phyloP scores from a whole-genome alignment of 2,888 invertebrate species.

The Meiosimyza platycephala region DNA sequence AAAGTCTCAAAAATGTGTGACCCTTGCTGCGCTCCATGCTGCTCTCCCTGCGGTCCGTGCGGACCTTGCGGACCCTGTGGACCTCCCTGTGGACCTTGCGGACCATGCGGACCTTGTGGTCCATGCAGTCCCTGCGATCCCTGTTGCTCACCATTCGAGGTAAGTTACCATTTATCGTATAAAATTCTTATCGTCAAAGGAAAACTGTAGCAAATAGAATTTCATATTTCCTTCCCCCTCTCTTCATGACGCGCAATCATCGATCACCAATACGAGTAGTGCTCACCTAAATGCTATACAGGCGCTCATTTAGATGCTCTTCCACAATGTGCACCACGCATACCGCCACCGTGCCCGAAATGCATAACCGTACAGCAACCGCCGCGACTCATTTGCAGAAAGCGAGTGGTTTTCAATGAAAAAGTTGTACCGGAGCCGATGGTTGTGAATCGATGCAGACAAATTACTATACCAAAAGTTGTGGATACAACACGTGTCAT shows the following conservation, averaged over 20 bases:
- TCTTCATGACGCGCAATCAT: conserved; percentile 8
- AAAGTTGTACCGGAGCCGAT: conserved; percentile 60
- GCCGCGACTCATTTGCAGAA: conserved; percentile 61
- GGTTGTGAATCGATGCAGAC: conserved; percentile 61
- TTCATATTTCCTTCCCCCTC: conserved; percentile 27
- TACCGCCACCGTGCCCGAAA: conserved; percentile 60
- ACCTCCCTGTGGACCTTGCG: conserved; percentile 50
- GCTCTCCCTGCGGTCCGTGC: conserved; percentile 47
- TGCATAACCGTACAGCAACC: conserved; percentile 63
- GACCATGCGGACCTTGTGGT: conserved; percentile 49
- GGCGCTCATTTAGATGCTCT: conserved; percentile 59
- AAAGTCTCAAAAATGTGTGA: conserved; percentile 55
- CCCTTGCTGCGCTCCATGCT: conserved; percentile 53
- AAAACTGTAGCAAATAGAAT: conserved; percentile 29
- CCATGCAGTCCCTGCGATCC: conserved; percentile 60
- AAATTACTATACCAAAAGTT: conserved; percentile 61
- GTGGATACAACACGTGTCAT: conserved; percentile 62
- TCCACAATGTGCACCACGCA: conserved; percentile 61
- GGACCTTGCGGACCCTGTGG: conserved; percentile 50
- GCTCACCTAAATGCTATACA: conserved; percentile 61
- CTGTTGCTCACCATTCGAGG: conserved; percentile 64
- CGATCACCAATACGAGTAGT: conserved; percentile 43
- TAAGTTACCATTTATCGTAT: conserved; percentile 46
- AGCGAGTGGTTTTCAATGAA: conserved; percentile 62
- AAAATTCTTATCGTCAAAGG: neutral